Conservation (phyloP, 2,113 vertebrate genomes). For the Peucedramus taeniatus region DNA sequence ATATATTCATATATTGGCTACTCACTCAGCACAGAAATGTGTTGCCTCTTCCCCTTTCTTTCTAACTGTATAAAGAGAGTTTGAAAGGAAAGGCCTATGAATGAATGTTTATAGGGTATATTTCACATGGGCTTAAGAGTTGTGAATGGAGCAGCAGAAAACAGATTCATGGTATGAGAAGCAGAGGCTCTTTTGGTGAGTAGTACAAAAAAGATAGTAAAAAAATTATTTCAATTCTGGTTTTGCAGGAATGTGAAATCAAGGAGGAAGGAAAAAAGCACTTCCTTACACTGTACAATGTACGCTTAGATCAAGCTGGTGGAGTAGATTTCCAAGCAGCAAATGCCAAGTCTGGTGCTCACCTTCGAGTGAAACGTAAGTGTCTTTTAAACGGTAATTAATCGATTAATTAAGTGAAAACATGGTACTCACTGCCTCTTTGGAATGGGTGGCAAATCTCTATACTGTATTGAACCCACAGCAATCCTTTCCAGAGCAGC, state of each 20-base stretch:
- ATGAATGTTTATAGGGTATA: neutral
- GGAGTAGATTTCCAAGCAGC: slow-evolving; percentile 91
- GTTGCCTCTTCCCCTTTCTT: neutral
- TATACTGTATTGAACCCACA: neutral
- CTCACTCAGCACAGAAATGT: neutral
- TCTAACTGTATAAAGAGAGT: neutral
- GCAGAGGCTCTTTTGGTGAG: neutral
- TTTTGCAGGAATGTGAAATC: slow-evolving; percentile 89
- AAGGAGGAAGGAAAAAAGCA: slow-evolving; percentile 91
- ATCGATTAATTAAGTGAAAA: neutral
- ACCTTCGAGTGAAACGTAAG: slow-evolving; percentile 95
- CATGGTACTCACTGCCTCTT: neutral
- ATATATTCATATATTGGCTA: neutral
- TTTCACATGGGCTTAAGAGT: neutral
- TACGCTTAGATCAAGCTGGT: slow-evolving; percentile 87
- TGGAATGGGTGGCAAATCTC: neutral
- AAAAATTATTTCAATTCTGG: neutral
- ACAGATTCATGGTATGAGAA: neutral
- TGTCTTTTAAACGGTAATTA: neutral
- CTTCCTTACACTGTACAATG: slow-evolving; percentile 86
- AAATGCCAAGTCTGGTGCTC: slow-evolving; percentile 91
- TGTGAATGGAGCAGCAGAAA: neutral
- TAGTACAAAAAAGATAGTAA: neutral
- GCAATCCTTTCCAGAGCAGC: neutral
- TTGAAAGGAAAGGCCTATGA: neutral